Conservation (phyloP, 2,113 vertebrate genomes). For the Malurus melanocephalus region DNA sequence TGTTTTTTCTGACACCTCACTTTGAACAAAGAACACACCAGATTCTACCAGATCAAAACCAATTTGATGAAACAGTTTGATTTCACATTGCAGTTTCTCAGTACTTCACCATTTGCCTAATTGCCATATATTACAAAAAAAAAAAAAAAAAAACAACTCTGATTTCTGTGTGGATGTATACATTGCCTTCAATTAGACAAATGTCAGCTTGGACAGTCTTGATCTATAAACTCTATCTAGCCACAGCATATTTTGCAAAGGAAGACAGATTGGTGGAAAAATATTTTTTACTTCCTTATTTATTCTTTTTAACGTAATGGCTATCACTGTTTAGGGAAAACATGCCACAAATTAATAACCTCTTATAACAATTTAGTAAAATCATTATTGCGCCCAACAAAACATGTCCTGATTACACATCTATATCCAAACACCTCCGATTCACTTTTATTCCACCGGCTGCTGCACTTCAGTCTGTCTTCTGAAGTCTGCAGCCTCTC, state of each 20-base stretch:
- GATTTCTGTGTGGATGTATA: accelerated
- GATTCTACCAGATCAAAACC: not conserved
- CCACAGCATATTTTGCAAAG: not conserved
- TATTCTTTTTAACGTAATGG: not conserved
- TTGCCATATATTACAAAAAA: not conserved
- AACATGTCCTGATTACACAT: not conserved
- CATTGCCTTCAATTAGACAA: not conserved
- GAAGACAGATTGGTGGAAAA: not conserved
- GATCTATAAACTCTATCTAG: not conserved
- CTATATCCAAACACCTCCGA: not conserved
- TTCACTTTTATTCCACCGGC: not conserved
- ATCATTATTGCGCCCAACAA: not conserved
- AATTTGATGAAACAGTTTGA: not conserved
- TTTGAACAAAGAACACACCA: not conserved
- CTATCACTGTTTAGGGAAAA: not conserved
- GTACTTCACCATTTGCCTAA: not conserved
- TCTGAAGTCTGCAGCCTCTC: not conserved
- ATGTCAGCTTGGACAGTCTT: not conserved
- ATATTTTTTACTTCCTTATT: not conserved
- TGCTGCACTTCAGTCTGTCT: not conserved
- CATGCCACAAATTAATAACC: not conserved
- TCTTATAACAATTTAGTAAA: not conserved
- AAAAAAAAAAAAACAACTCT: not conserved
- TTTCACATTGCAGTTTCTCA: not conserved
- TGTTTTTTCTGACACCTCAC: not conserved